Percentiles rank a stretch among this genome's conserved stretches.
Evolutionary conservation across 2,797 vertebrate species (phyloP).

Genomic region (Tympanoctomys barrerae): DNA sequence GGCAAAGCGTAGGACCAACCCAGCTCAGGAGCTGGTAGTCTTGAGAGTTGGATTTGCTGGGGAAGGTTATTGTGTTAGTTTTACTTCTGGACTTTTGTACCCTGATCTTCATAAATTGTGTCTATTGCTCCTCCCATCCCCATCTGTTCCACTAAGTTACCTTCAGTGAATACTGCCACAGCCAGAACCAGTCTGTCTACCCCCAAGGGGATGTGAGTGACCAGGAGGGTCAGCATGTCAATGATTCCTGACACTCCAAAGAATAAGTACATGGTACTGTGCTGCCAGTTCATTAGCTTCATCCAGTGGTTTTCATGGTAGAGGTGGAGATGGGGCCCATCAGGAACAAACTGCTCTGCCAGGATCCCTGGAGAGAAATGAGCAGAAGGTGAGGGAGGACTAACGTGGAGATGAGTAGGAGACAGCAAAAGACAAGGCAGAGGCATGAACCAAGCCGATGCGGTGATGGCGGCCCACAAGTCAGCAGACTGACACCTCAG

Average conservation of each 20-base stretch:
- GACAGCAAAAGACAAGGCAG: fast-evolving
- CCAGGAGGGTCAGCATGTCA: slow-evolving; percentile 87
- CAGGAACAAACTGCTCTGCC: slow-evolving; percentile 97
- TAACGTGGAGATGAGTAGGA: fast-evolving
- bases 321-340: slow-evolving; percentile 95
- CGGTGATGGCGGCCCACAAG: fast-evolving
- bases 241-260: slow-evolving; percentile 92
- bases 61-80: not conserved
- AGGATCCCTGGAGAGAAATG: slow-evolving; percentile 91
- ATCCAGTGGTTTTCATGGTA: slow-evolving; percentile 89
- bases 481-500: not conserved
- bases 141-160: slow-evolving; percentile 83
- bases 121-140: not conserved
- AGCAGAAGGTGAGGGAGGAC: fast-evolving
- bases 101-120: not conserved
- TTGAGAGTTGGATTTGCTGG: slow-evolving; percentile 16
- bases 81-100: not conserved
- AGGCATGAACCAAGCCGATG: fast-evolving
- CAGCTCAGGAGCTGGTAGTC: not conserved
- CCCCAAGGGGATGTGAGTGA: slow-evolving; percentile 87
- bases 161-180: slow-evolving; percentile 94
- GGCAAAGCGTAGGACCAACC: not conserved
- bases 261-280: slow-evolving; percentile 98
- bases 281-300: slow-evolving; percentile 99
- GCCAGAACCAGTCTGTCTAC: slow-evolving; percentile 92